phyloP scores from a whole-genome alignment of 2,113 vertebrate species.

The Halcyon malimbica region DNA sequence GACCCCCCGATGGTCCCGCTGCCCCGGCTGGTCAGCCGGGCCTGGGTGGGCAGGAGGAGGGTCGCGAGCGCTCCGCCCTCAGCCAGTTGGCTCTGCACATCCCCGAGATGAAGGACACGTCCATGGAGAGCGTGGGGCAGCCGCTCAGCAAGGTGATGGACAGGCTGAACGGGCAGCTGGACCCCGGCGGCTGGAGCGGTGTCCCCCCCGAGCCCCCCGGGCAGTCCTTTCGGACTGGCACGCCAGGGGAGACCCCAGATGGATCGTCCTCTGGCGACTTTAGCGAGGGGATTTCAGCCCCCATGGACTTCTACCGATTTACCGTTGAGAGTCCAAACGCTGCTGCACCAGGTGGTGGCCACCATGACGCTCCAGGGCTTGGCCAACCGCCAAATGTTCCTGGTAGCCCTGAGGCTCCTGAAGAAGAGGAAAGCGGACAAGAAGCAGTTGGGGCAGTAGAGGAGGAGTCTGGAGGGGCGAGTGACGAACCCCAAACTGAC shows the following conservation, averaged over 20 bases:
- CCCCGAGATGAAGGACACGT: constrained; percentile 91
- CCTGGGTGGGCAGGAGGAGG: background rate
- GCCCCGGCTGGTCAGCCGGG: background rate
- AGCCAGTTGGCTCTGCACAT: constrained; percentile 76
- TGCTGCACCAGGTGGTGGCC: constrained; percentile 88
- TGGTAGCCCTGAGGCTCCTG: constrained; percentile 86
- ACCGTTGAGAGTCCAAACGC: constrained; percentile 89
- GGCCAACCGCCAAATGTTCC: constrained; percentile 88
- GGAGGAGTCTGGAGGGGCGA: background rate
- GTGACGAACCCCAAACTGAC: background rate
- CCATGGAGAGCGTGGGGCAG: constrained; percentile 89
- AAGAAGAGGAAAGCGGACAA: constrained; percentile 74
- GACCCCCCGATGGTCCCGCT: rapidly evolving
- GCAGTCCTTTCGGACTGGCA: constrained; percentile 91
- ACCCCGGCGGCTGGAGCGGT: constrained; percentile 72
- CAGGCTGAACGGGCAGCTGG: constrained; percentile 83
- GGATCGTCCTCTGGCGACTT: constrained; percentile 72
- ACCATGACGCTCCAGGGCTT: constrained; percentile 94
- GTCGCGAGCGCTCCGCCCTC: background rate
- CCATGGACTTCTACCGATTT: constrained; percentile 91
- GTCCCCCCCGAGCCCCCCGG: constrained; percentile 9
- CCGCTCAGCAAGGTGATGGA: constrained; percentile 89
- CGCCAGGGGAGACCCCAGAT: constrained; percentile 83
- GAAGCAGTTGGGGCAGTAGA: constrained; percentile 53
- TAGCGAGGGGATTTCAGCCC: constrained; percentile 78